Conservation (phyloP, 2,888 invertebrate species). For the Pecten maximus region DNA sequence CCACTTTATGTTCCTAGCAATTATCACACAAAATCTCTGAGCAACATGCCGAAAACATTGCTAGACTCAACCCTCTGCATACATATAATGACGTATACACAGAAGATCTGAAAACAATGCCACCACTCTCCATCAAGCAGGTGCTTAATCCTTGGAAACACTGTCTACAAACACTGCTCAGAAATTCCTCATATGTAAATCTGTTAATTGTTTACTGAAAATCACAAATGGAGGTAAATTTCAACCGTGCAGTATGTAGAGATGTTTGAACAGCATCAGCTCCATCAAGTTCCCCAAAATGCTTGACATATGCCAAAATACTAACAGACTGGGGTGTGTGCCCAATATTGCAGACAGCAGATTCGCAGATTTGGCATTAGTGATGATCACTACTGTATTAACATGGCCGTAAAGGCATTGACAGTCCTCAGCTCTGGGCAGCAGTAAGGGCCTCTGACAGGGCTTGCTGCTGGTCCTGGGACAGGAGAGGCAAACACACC, state of each 20-base stretch:
- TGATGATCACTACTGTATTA: background rate
- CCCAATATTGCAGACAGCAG: background rate
- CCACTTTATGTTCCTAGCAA: background rate
- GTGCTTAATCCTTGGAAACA: background rate
- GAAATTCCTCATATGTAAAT: background rate
- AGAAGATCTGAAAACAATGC: background rate
- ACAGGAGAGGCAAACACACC: conserved; percentile 89
- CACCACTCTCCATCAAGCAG: background rate
- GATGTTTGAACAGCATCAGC: background rate
- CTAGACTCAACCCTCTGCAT: background rate
- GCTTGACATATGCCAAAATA: background rate
- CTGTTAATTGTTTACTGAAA: background rate
- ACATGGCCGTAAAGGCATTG: background rate
- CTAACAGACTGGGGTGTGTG: conserved; percentile 2
- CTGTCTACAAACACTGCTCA: background rate
- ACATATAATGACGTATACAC: background rate
- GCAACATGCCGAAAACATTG: background rate
- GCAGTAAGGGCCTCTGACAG: conserved; percentile 82
- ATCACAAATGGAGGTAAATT: background rate
- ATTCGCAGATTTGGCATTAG: conserved; percentile 23
- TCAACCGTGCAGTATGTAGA: background rate
- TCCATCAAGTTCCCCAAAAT: background rate
- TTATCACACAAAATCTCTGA: background rate
- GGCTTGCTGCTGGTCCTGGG: conserved; percentile 92
- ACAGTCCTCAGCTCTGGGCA: conserved; percentile 1